These are phyloP conservation scores for Spatulosminthurus flaviceps DNA, from an alignment of 2,888 invertebrate genomes.

Conservation along the genomic window DNA sequence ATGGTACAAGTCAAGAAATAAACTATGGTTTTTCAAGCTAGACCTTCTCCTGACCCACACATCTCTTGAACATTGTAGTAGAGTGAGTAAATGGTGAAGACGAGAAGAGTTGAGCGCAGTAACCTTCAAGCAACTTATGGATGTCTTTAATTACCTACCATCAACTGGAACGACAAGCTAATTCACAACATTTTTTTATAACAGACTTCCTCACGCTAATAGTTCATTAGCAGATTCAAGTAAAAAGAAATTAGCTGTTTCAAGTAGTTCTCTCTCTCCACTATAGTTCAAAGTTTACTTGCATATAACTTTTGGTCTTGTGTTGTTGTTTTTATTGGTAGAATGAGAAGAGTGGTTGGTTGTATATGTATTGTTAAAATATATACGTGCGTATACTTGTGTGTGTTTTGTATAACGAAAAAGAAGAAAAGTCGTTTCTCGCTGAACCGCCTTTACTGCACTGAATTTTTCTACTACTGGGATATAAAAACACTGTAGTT, in stretches of 20 bases:
- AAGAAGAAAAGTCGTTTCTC: not conserved
- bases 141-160: constrained; percentile 32
- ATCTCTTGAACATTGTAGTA: not conserved
- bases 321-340: too few species aligned
- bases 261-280: not conserved
- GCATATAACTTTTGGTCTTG: too few species aligned
- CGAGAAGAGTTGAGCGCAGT: constrained; percentile 7
- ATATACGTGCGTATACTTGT: too few species aligned
- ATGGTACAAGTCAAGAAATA: constrained; percentile 14
- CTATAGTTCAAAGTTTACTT: not conserved
- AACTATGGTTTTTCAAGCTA: not conserved
- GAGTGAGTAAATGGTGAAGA: not conserved
- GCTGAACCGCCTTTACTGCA: not conserved
- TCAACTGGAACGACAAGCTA: constrained; percentile 31
- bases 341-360: too few species aligned
- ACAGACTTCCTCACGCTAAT: constrained; percentile 12
- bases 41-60: not conserved
- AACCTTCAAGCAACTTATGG: constrained; percentile 31
- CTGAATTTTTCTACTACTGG: not conserved
- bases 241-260: constrained; percentile 19
- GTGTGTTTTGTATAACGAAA: not conserved
- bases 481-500: not conserved
- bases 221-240: constrained; percentile 20
- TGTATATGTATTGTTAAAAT: too few species aligned
- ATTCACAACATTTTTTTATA: constrained; percentile 23